These are phyloP conservation scores for Drosophila lacteicornis DNA, from an alignment of 1,140 invertebrate genomes.

Conservation along the genomic window DNA sequence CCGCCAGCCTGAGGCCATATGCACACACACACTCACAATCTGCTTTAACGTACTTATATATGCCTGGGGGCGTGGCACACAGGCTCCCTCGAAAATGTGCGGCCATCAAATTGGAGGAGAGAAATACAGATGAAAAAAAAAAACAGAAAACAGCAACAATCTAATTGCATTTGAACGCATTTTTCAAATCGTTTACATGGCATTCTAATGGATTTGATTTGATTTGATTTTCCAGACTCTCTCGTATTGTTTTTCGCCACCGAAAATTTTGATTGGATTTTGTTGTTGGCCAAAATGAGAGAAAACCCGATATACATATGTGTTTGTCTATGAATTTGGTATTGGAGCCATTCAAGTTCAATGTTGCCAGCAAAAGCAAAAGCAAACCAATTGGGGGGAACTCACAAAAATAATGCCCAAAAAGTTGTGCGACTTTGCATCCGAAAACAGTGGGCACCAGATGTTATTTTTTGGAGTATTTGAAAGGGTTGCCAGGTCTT, in stretches of 20 bases:
- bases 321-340: conserved; percentile 23
- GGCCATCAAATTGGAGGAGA: conserved; percentile 39
- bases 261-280: conserved; percentile 61
- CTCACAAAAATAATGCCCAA: conserved; percentile 15
- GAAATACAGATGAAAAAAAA: background rate
- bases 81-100: conserved; percentile 1
- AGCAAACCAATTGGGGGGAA: background rate
- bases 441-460: conserved; percentile 2
- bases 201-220: conserved; percentile 43
- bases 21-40: background rate
- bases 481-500: background rate
- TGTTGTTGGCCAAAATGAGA: conserved; percentile 16
- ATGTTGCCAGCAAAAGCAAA: conserved; percentile 21
- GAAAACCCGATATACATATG: background rate
- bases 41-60: background rate
- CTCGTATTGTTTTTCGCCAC: conserved; percentile 19
- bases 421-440: conserved; percentile 4
- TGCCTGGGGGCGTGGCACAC: conserved; percentile 17
- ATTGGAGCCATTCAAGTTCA: conserved; percentile 41
- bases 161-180: conserved; percentile 56
- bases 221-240: conserved; percentile 22
- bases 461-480: background rate
- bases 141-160: conserved; percentile 2
- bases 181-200: conserved; percentile 47
- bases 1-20: conserved; percentile 21